These are phyloP conservation scores for Takifugu flavidus DNA, from an alignment of 2,113 vertebrate species.

Conservation along the genomic window DNA sequence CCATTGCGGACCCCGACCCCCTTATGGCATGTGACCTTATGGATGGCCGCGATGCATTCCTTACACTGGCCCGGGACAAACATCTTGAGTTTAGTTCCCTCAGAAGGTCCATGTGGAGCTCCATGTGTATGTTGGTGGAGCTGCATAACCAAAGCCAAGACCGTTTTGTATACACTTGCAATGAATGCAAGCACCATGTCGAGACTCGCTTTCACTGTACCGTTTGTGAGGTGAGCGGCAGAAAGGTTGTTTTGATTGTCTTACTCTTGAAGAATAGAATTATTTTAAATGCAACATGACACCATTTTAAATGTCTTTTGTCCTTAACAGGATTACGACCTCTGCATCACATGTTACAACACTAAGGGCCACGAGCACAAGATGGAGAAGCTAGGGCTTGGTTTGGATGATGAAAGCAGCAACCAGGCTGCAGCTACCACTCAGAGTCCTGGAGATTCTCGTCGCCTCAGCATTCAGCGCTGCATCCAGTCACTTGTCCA, in stretches of 20 bases:
- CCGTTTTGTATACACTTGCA: conserved; percentile 97
- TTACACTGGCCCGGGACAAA: conserved; percentile 95
- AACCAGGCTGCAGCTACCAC: conserved; percentile 86
- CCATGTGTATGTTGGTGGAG: conserved; percentile 98
- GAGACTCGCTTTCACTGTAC: conserved; percentile 98
- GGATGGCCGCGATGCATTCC: conserved; percentile 96
- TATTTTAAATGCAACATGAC: not conserved
- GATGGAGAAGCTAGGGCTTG: conserved; percentile 97
- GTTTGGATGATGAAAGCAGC: conserved; percentile 94
- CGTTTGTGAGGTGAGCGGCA: conserved; percentile 88
- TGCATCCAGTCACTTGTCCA: conserved; percentile 98
- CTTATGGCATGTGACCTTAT: conserved; percentile 96
- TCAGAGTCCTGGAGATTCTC: conserved; percentile 92
- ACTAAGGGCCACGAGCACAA: conserved; percentile 95
- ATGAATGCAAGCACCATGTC: conserved; percentile 97
- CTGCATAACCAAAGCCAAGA: conserved; percentile 98
- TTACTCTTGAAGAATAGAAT: not conserved
- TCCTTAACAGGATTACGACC: conserved; percentile 87
- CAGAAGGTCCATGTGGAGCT: conserved; percentile 92
- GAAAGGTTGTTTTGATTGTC: not conserved
- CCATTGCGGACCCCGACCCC: conserved; percentile 88
- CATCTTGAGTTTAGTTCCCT: conserved; percentile 96
- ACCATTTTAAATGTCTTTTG: not conserved
- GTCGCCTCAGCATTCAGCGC: conserved; percentile 96
- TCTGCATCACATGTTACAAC: conserved; percentile 97